A percentile compares a stretch with the other conserved stretches of the same genome.
Evolutionary conservation across 2,888 invertebrate species (phyloP).

Genomic region (Selenia dentaria): DNA sequence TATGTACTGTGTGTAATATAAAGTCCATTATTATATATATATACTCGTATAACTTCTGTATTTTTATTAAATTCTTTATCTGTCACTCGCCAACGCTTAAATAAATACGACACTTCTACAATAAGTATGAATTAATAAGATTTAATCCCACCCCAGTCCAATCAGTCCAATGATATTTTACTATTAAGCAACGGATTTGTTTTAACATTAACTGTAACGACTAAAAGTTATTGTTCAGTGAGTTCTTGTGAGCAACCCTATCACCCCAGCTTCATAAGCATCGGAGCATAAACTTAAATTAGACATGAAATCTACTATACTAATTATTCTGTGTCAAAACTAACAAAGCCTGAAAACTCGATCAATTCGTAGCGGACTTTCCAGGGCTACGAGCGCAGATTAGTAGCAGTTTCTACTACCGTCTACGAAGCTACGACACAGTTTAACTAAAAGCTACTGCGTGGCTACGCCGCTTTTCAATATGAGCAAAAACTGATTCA

Average conservation of each 20-base stretch:
- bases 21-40: no score
- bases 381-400: constrained; percentile 45
- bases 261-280: not conserved
- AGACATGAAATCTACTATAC: constrained; percentile 3
- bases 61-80: no score
- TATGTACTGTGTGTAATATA: no score
- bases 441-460: constrained; percentile 46
- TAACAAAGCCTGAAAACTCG: constrained; percentile 43
- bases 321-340: not conserved
- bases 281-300: constrained; percentile 17
- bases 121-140: no score
- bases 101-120: no score
- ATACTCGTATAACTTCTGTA: no score
- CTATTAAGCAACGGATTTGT: no score
- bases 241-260: not conserved
- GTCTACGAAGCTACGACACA: constrained; percentile 45
- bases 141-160: no score
- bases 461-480: constrained; percentile 24
- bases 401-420: constrained; percentile 35
- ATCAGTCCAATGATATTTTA: no score
- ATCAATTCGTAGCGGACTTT: constrained; percentile 63
- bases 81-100: no score
- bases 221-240: no score
- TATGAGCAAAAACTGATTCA: constrained; percentile 41
- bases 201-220: no score